phyloP scores from a whole-genome alignment of 2,888 invertebrate genomes.

The Lordiphosa andalusiaca region DNA sequence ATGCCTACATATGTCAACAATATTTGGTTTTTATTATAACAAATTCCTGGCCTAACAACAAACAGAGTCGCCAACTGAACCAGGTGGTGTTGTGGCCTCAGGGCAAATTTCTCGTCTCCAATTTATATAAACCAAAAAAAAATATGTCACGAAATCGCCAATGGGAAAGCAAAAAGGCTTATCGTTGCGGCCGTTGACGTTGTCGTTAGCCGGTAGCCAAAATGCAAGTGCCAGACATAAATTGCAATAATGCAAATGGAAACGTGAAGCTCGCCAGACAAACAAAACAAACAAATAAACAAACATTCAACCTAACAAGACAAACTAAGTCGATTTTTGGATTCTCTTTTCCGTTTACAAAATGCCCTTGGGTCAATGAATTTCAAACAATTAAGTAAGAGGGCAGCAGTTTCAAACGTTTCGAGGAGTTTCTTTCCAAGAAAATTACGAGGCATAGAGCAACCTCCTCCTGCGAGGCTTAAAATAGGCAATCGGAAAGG shows the following conservation, averaged over 20 bases:
- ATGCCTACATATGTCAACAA: constrained; percentile 24
- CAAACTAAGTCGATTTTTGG: not conserved
- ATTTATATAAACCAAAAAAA: constrained; percentile 17
- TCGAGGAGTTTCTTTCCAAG: too few species aligned
- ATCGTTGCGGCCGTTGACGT: constrained; percentile 18
- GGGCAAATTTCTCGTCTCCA: constrained; percentile 27
- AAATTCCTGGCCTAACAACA: constrained; percentile 55
- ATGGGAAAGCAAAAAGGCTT: constrained; percentile 34
- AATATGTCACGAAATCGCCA: constrained; percentile 40
- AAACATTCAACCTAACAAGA: constrained; percentile 18
- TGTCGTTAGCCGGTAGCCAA: constrained; percentile 45
- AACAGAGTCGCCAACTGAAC: constrained; percentile 46
- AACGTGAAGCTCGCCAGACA: constrained; percentile 22
- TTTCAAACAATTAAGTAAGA: too few species aligned
- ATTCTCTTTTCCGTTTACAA: too few species aligned
- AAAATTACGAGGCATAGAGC: too few species aligned
- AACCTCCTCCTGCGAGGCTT: too few species aligned
- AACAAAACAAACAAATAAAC: constrained; percentile 18
- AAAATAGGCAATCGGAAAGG: too few species aligned
- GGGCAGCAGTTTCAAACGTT: too few species aligned
- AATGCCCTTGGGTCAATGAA: too few species aligned
- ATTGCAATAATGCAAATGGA: constrained; percentile 46
- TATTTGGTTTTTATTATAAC: constrained; percentile 62
- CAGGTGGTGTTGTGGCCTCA: constrained; percentile 54
- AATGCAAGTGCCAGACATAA: constrained; percentile 59